Conservation (phyloP, 1,140 invertebrate species). For the Oedothorax gibbosus region DNA sequence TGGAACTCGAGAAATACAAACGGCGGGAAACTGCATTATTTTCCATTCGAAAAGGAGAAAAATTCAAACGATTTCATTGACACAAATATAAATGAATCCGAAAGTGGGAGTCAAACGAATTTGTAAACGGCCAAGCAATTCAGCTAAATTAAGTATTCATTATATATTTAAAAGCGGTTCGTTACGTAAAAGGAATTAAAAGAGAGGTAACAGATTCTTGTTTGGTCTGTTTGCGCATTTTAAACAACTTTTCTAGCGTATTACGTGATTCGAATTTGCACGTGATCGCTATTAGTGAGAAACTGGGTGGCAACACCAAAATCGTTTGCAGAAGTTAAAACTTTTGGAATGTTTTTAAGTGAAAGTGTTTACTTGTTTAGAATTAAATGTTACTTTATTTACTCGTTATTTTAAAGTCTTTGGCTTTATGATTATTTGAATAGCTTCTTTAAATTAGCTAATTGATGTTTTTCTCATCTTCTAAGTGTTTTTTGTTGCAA, state of each 20-base stretch:
- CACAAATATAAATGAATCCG: conserved; percentile 55
- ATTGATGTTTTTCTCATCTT: too few species aligned
- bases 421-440: too few species aligned
- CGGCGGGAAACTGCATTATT: conserved; percentile 14
- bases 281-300: conserved; percentile 16
- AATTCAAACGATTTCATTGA: conserved; percentile 55
- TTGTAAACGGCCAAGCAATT: conserved; percentile 51
- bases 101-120: conserved; percentile 56
- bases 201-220: conserved; percentile 21
- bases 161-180: conserved; percentile 59
- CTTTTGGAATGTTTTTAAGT: background rate
- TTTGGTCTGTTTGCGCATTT: conserved; percentile 46
- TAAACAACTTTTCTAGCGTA: conserved; percentile 42
- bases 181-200: conserved; percentile 51
- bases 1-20: conserved; percentile 45
- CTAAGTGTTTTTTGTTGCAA: too few species aligned
- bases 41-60: conserved; percentile 20
- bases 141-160: conserved; percentile 58
- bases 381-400: too few species aligned
- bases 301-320: conserved; percentile 7
- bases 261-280: conserved; percentile 37
- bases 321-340: background rate
- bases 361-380: too few species aligned
- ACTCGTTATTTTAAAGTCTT: too few species aligned
- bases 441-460: too few species aligned